These are phyloP conservation scores for Athalia rosae DNA, from an alignment of 2,888 invertebrate genomes.

Conservation along the genomic window DNA sequence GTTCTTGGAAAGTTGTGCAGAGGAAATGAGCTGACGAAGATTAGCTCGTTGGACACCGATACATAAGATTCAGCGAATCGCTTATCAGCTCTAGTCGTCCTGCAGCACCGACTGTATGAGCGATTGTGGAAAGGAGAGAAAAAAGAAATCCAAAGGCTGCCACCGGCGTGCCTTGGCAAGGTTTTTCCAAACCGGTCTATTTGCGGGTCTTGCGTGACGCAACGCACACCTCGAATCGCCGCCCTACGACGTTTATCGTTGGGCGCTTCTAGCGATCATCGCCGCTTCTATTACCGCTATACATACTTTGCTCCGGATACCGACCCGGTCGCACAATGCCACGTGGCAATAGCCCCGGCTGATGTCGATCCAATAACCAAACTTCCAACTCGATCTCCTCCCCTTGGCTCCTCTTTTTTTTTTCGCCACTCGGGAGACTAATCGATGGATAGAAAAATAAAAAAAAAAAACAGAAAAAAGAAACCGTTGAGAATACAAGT, in stretches of 20 bases:
- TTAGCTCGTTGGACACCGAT: neutral
- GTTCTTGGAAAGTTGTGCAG: too few relatives aligned
- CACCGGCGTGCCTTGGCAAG: constrained; percentile 38
- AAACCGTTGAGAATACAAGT: too few relatives aligned
- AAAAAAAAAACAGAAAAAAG: too few relatives aligned
- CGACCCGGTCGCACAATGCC: neutral
- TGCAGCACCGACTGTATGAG: neutral
- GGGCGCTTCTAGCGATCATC: neutral
- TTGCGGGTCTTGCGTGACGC: constrained; percentile 41
- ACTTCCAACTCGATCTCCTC: too few relatives aligned
- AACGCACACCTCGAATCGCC: constrained; percentile 28
- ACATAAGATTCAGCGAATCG: constrained; percentile 33
- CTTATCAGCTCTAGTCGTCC: constrained; percentile 29
- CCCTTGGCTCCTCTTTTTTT: too few relatives aligned
- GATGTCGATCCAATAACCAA: neutral
- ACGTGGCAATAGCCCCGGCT: constrained; percentile 8
- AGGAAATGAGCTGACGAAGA: constrained; percentile 19
- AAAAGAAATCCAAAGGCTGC: constrained; percentile 2
- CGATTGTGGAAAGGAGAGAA: constrained; percentile 22
- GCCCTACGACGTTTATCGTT: constrained; percentile 15
- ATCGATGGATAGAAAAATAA: too few relatives aligned
- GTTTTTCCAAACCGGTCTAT: constrained; percentile 46
- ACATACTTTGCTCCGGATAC: constrained; percentile 19
- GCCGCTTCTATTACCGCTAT: neutral
- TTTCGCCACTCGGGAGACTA: too few relatives aligned